Conservation (phyloP, 2,888 invertebrate genomes). For the Anoplius nigerrimus region DNA sequence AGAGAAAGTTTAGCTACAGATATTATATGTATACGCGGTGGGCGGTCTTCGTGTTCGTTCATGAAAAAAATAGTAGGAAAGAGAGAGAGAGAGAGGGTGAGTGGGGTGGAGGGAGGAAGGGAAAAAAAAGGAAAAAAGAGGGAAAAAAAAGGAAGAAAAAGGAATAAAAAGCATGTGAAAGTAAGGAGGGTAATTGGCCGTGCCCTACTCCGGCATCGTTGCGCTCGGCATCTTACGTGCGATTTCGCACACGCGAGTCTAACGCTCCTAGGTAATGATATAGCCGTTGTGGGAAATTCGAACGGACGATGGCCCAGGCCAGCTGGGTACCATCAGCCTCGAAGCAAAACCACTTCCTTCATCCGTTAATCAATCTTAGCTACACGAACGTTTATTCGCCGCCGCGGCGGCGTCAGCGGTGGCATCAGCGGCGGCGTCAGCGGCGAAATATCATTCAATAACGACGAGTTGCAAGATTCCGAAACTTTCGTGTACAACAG, state of each 20-base stretch:
- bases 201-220: constrained; percentile 27
- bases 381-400: too few species aligned
- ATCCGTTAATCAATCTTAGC: too few species aligned
- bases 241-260: constrained; percentile 40
- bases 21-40: too few species aligned
- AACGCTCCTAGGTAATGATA: constrained; percentile 22
- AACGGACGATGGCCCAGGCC: constrained; percentile 24
- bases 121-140: background rate
- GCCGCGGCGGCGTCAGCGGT: too few species aligned
- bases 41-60: background rate
- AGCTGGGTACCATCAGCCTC: background rate
- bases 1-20: constrained; percentile 22
- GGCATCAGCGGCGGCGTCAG: too few species aligned
- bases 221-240: constrained; percentile 31
- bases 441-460: too few species aligned
- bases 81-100: background rate
- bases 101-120: constrained; percentile 11
- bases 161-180: background rate
- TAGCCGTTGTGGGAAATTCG: constrained; percentile 26
- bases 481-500: too few species aligned
- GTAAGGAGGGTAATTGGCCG: constrained; percentile 33
- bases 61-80: constrained; percentile 25
- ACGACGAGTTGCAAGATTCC: too few species aligned
- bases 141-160: background rate
- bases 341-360: too few species aligned